Conservation (phyloP, 2,797 vertebrate genomes). For the Hirundo rustica region DNA sequence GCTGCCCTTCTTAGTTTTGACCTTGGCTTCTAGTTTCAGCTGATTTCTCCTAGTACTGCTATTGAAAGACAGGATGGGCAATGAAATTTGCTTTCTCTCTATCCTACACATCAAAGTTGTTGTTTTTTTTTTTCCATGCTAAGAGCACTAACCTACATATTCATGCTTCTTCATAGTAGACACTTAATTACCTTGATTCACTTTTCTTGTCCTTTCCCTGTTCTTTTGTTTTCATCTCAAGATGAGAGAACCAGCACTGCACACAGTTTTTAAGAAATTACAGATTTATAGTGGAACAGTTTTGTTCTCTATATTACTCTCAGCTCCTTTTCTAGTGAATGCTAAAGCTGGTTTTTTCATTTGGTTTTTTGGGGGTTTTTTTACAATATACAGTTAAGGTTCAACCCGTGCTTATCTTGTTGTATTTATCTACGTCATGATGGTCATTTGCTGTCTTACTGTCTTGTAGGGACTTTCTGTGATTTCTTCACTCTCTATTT, state of each 20-base stretch:
- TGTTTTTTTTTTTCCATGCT: not conserved
- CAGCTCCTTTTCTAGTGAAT: not conserved
- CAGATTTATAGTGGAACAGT: not conserved
- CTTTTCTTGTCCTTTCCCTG: not conserved
- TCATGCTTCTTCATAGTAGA: not conserved
- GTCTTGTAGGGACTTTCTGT: not conserved
- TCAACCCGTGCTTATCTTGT: not conserved
- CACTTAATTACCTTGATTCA: not conserved
- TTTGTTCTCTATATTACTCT: not conserved
- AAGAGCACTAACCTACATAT: not conserved
- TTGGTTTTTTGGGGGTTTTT: not conserved
- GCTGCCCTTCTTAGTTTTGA: not conserved
- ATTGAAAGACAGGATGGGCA: not conserved
- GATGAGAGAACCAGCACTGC: not conserved
- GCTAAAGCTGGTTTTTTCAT: not conserved
- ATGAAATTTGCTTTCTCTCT: not conserved
- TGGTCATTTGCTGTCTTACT: not conserved
- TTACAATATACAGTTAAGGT: not conserved
- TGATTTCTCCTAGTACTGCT: not conserved
- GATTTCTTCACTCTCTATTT: not conserved
- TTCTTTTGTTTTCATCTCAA: not conserved
- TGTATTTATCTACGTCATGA: not conserved
- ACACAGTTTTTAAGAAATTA: not conserved
- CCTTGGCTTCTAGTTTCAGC: not conserved
- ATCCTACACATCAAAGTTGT: fast-evolving